Evolutionary conservation across 1,140 invertebrate genomes (phyloP).

Genomic region (Agraylea sexmaculata): DNA sequence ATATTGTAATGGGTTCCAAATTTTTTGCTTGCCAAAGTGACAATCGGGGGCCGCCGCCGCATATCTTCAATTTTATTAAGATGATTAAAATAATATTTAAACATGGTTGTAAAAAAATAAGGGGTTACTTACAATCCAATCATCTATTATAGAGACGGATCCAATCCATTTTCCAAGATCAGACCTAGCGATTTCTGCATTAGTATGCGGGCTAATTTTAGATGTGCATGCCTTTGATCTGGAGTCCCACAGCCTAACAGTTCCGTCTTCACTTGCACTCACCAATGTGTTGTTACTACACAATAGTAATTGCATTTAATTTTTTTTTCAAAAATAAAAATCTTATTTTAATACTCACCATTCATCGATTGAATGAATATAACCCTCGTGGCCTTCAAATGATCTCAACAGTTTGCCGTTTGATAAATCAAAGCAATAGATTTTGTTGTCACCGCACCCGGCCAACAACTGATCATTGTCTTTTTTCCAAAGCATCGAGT

Average conservation of each 20-base stretch:
- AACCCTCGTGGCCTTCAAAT: constrained; percentile 66
- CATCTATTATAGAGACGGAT: constrained; percentile 62
- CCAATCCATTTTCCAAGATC: constrained; percentile 82
- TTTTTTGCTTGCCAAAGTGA: constrained; percentile 73
- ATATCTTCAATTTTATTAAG: constrained; percentile 45
- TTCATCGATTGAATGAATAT: constrained; percentile 60
- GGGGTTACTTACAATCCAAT: constrained; percentile 64
- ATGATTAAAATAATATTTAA: constrained; percentile 7
- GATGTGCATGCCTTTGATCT: constrained; percentile 48
- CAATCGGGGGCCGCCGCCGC: constrained; percentile 73
- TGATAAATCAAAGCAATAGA: constrained; percentile 69
- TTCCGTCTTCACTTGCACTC: constrained; percentile 75
- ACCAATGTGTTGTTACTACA: constrained; percentile 51
- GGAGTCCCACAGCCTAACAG: constrained; percentile 72
- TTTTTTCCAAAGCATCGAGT: constrained; percentile 54
- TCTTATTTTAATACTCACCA: constrained; percentile 39
- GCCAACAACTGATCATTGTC: constrained; percentile 52
- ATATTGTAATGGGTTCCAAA: constrained; percentile 57
- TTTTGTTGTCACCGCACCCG: constrained; percentile 74
- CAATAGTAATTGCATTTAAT: no score
- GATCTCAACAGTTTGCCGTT: constrained; percentile 54
- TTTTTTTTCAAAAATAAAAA: constrained; percentile 9
- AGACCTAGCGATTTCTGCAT: constrained; percentile 54
- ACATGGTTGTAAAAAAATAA: constrained; percentile 5
- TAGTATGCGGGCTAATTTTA: constrained; percentile 56